Conservation (phyloP, 35 echinoderm and acorn worm species). For the Apostichopus californicus region DNA sequence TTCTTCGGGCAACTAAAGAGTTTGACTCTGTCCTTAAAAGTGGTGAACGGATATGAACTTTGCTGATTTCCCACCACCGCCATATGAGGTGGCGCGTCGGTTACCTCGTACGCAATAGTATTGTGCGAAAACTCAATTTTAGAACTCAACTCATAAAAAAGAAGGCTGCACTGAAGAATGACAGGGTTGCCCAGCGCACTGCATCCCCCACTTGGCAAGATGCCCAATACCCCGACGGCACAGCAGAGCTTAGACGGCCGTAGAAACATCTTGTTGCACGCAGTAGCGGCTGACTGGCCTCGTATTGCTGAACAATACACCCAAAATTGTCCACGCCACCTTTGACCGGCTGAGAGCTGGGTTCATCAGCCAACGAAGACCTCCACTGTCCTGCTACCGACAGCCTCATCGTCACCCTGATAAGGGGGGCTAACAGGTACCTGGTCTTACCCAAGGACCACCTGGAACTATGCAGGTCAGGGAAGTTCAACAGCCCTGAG, state of each 20-base stretch:
- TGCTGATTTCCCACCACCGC: not conserved
- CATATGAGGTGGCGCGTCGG: not conserved
- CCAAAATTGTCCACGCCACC: not conserved
- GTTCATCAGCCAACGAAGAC: not conserved
- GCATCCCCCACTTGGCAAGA: not conserved
- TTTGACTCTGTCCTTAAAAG: not conserved
- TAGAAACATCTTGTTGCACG: slow-evolving; percentile 16
- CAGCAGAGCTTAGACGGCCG: slow-evolving; percentile 5
- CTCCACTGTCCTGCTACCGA: not conserved
- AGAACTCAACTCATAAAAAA: not conserved
- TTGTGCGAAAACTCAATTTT: too few relatives aligned
- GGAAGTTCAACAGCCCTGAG: too few relatives aligned
- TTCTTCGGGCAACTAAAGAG: not conserved
- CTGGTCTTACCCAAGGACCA: too few relatives aligned
- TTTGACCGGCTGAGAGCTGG: slow-evolving; percentile 8
- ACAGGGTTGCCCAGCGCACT: not conserved
- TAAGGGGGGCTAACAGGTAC: not conserved
- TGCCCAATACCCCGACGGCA: not conserved
- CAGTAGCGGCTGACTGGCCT: slow-evolving; percentile 7
- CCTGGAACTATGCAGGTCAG: too few relatives aligned
- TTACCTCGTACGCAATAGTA: not conserved
- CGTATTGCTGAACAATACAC: not conserved
- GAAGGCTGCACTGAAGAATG: not conserved
- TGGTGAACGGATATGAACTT: not conserved
- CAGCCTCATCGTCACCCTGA: not conserved